A percentile compares a stretch with the other conserved stretches of the same genome.
Conservation (phyloP, 1,140 invertebrate species). For the Leptinotarsa undecemlineata region DNA sequence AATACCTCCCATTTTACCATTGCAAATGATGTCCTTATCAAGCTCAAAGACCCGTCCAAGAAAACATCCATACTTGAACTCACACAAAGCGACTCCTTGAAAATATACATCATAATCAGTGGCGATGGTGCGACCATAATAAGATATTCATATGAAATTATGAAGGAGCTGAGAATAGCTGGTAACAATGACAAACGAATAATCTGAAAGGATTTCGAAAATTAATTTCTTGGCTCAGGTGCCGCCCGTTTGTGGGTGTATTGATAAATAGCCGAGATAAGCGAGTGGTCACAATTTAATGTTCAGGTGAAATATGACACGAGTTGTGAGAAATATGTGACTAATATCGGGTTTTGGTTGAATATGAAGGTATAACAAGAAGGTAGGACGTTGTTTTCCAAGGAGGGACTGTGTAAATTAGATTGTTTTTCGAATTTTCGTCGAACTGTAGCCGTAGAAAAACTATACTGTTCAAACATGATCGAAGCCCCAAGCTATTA, state of each 20-base stretch:
- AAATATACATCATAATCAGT: conserved; percentile 45
- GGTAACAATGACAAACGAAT: conserved; percentile 40
- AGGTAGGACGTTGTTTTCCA: no score
- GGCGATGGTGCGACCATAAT: conserved; percentile 38
- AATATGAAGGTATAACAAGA: no score
- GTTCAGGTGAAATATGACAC: neutral
- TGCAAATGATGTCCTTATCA: neutral
- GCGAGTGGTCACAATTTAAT: neutral
- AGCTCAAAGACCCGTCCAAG: neutral
- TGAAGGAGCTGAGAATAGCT: conserved; percentile 36
- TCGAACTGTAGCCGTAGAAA: no score
- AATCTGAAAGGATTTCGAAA: conserved; percentile 42
- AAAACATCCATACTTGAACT: neutral
- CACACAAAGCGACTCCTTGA: neutral
- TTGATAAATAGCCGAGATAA: conserved; percentile 45
- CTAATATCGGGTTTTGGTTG: neutral
- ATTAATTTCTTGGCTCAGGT: conserved; percentile 43
- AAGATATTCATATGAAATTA: conserved; percentile 45
- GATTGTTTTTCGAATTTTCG: no score
- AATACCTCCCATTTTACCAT: no score
- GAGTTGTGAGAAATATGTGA: conserved; percentile 31
- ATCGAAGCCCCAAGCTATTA: no score
- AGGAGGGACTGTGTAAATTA: no score
- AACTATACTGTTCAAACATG: no score
- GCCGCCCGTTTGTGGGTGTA: conserved; percentile 41